Percentiles rank a stretch among this genome's conserved stretches.
Conservation (phyloP, 2,888 invertebrate species). For the Urechis unicinctus region DNA sequence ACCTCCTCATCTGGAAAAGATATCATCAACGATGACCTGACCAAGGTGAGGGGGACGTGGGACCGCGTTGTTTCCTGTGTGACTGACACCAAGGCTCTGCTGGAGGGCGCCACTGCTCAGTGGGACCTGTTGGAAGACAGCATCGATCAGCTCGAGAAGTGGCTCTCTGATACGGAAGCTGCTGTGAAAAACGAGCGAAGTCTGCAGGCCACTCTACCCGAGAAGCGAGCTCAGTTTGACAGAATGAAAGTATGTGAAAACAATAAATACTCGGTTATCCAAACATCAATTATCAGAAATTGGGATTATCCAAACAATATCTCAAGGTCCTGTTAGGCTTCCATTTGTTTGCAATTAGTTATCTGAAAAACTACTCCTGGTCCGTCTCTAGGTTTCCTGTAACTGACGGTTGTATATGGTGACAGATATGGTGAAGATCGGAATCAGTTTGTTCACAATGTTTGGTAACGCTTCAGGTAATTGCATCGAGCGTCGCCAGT, state of each 20-base stretch:
- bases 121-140: conserved; percentile 93
- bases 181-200: conserved; percentile 77
- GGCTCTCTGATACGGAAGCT: conserved; percentile 71
- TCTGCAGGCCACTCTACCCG: conserved; percentile 23
- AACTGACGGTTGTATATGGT: too few species aligned
- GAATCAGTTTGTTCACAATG: too few species aligned
- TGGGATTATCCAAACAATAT: too few species aligned
- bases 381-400: too few species aligned
- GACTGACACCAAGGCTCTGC: conserved; percentile 61
- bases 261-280: too few species aligned
- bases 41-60: conserved; percentile 75
- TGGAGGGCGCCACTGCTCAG: conserved; percentile 79
- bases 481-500: conserved; percentile 2
- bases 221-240: conserved; percentile 19
- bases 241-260: conserved; percentile 35
- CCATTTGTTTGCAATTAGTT: too few species aligned
- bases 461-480: too few species aligned
- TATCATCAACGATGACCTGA: conserved; percentile 73
- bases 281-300: too few species aligned
- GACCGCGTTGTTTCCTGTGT: conserved; percentile 77
- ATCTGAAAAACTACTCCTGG: too few species aligned
- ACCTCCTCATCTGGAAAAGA: conserved; percentile 88
- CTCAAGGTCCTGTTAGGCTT: too few species aligned
- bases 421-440: too few species aligned
- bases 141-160: conserved; percentile 67